phyloP scores from a whole-genome alignment of 2,797 vertebrate genomes.

The Bradypodion pumilum region DNA sequence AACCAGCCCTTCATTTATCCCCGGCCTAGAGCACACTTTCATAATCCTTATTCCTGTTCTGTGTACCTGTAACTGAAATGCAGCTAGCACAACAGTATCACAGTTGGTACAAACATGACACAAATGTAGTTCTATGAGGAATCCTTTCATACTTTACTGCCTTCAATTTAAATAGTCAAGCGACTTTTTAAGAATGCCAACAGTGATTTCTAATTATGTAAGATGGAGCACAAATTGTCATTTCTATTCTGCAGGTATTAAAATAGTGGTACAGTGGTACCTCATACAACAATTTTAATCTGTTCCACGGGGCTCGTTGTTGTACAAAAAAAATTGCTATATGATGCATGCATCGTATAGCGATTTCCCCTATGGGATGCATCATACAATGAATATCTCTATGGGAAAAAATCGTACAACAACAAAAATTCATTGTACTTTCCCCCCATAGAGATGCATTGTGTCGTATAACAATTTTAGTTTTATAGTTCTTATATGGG shows the following conservation, averaged over 20 bases:
- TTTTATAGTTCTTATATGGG: no score
- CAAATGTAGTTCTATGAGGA: neutral
- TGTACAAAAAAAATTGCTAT: no score
- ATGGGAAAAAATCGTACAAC: no score
- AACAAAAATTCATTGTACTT: no score
- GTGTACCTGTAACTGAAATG: neutral
- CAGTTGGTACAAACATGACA: neutral
- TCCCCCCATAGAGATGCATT: no score
- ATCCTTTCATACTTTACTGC: neutral
- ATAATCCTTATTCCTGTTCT: neutral
- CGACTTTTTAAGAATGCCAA: conserved; percentile 2
- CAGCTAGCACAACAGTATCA: neutral
- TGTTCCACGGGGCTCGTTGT: no score
- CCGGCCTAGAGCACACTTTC: neutral
- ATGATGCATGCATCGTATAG: no score
- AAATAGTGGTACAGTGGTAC: conserved; percentile 51
- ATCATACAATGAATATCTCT: no score
- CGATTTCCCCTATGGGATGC: no score
- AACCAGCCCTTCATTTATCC: neutral
- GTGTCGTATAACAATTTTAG: no score
- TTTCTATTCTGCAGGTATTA: conserved; percentile 48
- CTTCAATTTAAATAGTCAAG: neutral
- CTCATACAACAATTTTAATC: no score
- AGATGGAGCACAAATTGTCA: conserved; percentile 45
- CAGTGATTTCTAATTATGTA: conserved; percentile 46